These are phyloP conservation scores for Bufotes viridis DNA, from an alignment of 2,797 vertebrate species.

Conservation along the genomic window DNA sequence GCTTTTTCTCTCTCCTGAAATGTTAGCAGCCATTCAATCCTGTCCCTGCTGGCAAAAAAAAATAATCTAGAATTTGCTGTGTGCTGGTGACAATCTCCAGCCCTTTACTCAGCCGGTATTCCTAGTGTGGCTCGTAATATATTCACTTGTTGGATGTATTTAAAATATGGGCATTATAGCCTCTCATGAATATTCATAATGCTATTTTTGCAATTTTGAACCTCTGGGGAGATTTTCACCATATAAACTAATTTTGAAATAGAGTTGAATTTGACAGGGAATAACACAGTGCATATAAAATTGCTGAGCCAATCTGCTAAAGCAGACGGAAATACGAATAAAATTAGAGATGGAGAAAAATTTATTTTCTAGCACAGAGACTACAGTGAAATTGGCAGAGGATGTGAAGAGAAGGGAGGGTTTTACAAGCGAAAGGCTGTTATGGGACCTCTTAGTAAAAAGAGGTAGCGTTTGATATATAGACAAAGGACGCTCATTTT, in stretches of 20 bases:
- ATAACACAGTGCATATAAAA: slow-evolving; percentile 58
- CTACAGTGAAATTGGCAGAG: slow-evolving; percentile 22
- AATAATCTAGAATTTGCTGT: too few species aligned
- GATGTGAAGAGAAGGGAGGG: neutral
- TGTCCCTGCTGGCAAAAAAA: slow-evolving; percentile 3
- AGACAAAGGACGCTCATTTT: neutral
- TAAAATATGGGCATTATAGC: slow-evolving; percentile 55
- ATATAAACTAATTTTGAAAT: slow-evolving; percentile 57
- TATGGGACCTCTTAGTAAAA: neutral
- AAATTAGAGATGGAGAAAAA: slow-evolving; percentile 51
- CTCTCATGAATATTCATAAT: slow-evolving; percentile 54
- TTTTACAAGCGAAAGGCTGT: neutral
- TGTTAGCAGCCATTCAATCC: slow-evolving; percentile 3
- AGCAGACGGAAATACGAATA: slow-evolving; percentile 58
- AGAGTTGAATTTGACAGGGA: slow-evolving; percentile 58
- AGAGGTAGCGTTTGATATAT: neutral
- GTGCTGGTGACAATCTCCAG: neutral
- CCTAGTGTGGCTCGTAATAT: slow-evolving; percentile 14
- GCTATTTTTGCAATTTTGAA: slow-evolving; percentile 56
- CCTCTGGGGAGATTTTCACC: slow-evolving; percentile 58
- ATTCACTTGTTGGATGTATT: slow-evolving; percentile 49
- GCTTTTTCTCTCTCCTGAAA: neutral
- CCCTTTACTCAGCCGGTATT: neutral
- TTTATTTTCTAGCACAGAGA: slow-evolving; percentile 4
- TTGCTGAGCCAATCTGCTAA: slow-evolving; percentile 58